Evolutionary conservation across 2,797 vertebrate genomes (phyloP).

Genomic region (Kryptopterus vitreolus): DNA sequence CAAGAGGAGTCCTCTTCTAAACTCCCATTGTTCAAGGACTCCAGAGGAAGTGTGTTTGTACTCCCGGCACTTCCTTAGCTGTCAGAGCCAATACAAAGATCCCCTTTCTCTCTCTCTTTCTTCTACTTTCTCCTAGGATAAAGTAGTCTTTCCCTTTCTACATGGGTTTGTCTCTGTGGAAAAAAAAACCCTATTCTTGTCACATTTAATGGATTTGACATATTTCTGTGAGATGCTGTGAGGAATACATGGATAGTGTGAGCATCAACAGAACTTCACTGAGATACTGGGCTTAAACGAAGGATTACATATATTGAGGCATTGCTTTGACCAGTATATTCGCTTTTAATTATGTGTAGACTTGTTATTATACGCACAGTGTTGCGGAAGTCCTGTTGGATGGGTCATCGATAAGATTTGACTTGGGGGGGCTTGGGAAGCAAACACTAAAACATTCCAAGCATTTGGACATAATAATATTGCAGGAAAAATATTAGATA

Average conservation of each 20-base stretch:
- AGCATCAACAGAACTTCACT: neutral
- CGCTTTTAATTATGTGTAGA: neutral
- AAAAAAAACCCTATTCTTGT: conserved; percentile 57
- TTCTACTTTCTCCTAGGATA: conserved; percentile 36
- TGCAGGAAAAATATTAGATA: neutral
- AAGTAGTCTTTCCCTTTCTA: conserved; percentile 47
- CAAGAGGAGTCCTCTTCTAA: conserved; percentile 62
- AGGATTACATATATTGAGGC: conserved; percentile 2
- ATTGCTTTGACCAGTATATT: neutral
- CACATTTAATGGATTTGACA: conserved; percentile 66
- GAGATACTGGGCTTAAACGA: neutral
- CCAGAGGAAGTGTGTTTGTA: conserved; percentile 67
- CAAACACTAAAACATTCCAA: neutral
- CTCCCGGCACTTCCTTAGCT: conserved; percentile 50
- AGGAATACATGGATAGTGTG: conserved; percentile 8
- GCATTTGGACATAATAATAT: neutral
- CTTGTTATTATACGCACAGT: neutral
- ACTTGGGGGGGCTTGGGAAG: neutral
- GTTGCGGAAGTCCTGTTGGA: neutral
- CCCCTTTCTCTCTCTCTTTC: conserved; percentile 43
- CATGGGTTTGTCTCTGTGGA: conserved; percentile 37
- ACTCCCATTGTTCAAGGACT: conserved; percentile 67
- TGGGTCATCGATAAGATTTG: neutral
- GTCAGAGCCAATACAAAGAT: conserved; percentile 56
- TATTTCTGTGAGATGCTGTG: conserved; percentile 3